A percentile compares a stretch with the other conserved stretches of the same genome.
phyloP scores from a whole-genome alignment of 2,888 invertebrate genomes.

The Thereva nobilitata region DNA sequence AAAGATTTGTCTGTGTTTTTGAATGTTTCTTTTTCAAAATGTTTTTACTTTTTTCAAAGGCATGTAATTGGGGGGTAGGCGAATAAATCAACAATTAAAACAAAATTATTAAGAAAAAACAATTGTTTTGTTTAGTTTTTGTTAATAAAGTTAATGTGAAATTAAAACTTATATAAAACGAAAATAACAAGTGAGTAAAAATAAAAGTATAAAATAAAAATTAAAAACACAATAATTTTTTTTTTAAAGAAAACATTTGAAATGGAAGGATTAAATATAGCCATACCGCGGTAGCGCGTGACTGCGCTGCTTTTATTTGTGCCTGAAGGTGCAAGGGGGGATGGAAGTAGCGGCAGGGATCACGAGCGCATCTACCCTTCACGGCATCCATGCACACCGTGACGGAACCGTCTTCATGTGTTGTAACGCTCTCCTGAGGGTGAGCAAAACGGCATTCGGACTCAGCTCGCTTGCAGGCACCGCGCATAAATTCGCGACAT shows the following conservation, averaged over 20 bases:
- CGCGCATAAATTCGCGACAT: constrained; percentile 98
- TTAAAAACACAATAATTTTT: constrained; percentile 25
- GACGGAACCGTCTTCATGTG: constrained; percentile 98
- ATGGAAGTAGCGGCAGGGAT: constrained; percentile 99
- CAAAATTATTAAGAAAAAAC: background rate
- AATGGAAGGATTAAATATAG: constrained; percentile 44
- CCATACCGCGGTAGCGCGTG: constrained; percentile 87
- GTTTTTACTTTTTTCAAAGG: no score
- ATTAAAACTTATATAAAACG: background rate
- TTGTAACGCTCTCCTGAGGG: constrained; percentile 94
- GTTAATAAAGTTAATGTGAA: background rate
- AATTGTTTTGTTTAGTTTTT: constrained; percentile 2
- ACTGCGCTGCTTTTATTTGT: constrained; percentile 98
- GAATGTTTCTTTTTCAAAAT: no score
- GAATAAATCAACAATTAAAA: no score
- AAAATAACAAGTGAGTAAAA: constrained; percentile 13
- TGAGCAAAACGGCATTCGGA: constrained; percentile 99
- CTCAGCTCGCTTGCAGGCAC: constrained; percentile 97
- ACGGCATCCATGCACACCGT: constrained; percentile 99
- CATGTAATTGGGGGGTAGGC: no score
- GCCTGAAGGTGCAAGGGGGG: constrained; percentile 99
- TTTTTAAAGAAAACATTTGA: constrained; percentile 6
- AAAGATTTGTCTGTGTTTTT: no score
- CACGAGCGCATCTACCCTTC: constrained; percentile 98
- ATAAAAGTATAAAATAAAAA: constrained; percentile 14